Percentiles rank a stretch among this genome's conserved stretches.
Evolutionary conservation across 2,888 invertebrate species (phyloP).

Genomic region (Netelia fuscicornis): DNA sequence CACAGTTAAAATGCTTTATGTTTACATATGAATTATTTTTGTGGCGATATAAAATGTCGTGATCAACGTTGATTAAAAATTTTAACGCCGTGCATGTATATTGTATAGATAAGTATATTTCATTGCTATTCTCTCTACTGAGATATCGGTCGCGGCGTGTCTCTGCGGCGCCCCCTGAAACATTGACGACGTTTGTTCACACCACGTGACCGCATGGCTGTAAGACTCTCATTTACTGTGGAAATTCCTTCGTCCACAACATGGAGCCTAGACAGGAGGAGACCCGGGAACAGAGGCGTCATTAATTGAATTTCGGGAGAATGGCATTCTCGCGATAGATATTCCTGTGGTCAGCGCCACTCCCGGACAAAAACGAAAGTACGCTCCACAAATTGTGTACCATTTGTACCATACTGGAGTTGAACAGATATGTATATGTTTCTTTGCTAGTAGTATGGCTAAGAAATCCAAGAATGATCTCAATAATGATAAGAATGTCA

Average conservation of each 20-base stretch:
- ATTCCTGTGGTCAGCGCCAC: too few relatives aligned
- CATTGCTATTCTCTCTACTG: background rate
- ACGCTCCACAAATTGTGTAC: too few relatives aligned
- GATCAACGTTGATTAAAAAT: too few relatives aligned
- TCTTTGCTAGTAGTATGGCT: background rate
- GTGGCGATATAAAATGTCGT: too few relatives aligned
- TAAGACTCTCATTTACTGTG: constrained; percentile 18
- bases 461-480: background rate
- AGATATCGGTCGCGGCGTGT: background rate
- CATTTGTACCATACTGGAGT: background rate
- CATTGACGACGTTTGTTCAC: background rate
- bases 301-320: too few relatives aligned
- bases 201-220: background rate
- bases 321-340: too few relatives aligned
- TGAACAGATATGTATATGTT: background rate
- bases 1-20: too few relatives aligned
- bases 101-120: background rate
- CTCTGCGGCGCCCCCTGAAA: constrained; percentile 7
- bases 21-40: too few relatives aligned
- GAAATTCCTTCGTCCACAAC: constrained; percentile 17
- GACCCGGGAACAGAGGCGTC: too few relatives aligned
- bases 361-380: too few relatives aligned
- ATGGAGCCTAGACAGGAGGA: too few relatives aligned
- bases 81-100: too few relatives aligned
- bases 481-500: background rate